Base-by-base conservation (phyloP, 1,140 invertebrate genomes). In the Mya arenaria region DNA sequence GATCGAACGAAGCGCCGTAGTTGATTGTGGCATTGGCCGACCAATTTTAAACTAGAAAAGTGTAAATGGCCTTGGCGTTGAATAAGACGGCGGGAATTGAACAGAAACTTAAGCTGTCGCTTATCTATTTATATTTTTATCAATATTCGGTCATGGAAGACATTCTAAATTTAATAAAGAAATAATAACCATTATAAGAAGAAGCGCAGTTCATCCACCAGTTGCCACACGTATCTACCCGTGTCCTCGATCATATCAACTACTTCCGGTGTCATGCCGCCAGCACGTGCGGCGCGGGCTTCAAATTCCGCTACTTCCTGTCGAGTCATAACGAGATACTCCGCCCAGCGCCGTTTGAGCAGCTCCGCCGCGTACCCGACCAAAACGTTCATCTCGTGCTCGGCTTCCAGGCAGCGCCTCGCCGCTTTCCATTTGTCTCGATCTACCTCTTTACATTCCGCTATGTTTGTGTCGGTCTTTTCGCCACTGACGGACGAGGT, bases 191-290 rank as follows among this genome's bases (percentile, higher is more conserved):
- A n/a, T n/a, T n/a, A n/a, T 80, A 52, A 80, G 44, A 73, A 65
- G 48, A 82, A 82, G 23, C 37, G 32, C 41, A 82, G 44, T 13
- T 82, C 79, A n/a, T 82, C 79, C 23, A 82, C 66, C 8, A 82
- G 58, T 55, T 82, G 58, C 79, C 79, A 82, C 1, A 82, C 79
- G 63, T 82, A 82, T 48, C 68, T 63, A 36, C 56, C 69, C 62
- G 44, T 66, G 39, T 82, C 68, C 63, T 82, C 79, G 13, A 82
- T 34, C 79, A 82, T 82, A 23, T 82, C 79, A 2, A 82, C 19
- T 3, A 82, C 79, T 34, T 82, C 79, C n/a, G 44, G 55, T 1
- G 52, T 60, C 69, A 66, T 55, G 52, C 41, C 68, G 8, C 44
- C 39, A 15, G 72, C 36, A 17, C 58, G 52, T 13, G 79, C 79